Conservation (phyloP, 2,113 vertebrate genomes). For the Paralichthys olivaceus region DNA sequence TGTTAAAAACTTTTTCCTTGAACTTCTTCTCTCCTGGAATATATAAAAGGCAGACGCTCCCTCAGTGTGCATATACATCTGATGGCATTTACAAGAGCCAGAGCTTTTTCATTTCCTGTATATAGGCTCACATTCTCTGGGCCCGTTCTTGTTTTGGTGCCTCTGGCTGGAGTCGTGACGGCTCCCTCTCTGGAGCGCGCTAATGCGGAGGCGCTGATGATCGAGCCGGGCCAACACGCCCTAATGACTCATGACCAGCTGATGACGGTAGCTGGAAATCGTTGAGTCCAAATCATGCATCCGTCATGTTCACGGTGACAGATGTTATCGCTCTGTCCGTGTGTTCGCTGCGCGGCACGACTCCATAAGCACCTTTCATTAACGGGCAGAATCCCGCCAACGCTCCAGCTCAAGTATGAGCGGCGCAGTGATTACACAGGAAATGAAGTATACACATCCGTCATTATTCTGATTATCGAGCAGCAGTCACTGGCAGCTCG, state of each 20-base stretch:
- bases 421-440: slow-evolving; percentile 41
- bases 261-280: slow-evolving; percentile 38
- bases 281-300: slow-evolving; percentile 2
- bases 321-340: slow-evolving; percentile 19
- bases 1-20: no score
- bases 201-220: slow-evolving; percentile 31
- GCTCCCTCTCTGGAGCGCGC: slow-evolving; percentile 29
- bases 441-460: slow-evolving; percentile 52
- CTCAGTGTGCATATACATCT: background rate
- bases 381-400: background rate
- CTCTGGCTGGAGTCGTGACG: slow-evolving; percentile 47
- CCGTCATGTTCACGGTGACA: slow-evolving; percentile 27
- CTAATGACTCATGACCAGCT: slow-evolving; percentile 46
- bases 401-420: slow-evolving; percentile 10
- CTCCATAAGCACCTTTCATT: background rate
- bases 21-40: no score
- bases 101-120: slow-evolving; percentile 5
- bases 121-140: background rate
- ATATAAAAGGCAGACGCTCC: no score
- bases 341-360: background rate
- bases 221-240: background rate
- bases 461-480: slow-evolving; percentile 37
- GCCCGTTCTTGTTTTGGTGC: background rate
- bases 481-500: background rate
- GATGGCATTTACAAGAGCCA: background rate